Percentiles rank a stretch among this genome's conserved stretches.
These are phyloP conservation scores for Eulemur macaco DNA, from an alignment of 2,113 vertebrate genomes.

Conservation along the genomic window DNA sequence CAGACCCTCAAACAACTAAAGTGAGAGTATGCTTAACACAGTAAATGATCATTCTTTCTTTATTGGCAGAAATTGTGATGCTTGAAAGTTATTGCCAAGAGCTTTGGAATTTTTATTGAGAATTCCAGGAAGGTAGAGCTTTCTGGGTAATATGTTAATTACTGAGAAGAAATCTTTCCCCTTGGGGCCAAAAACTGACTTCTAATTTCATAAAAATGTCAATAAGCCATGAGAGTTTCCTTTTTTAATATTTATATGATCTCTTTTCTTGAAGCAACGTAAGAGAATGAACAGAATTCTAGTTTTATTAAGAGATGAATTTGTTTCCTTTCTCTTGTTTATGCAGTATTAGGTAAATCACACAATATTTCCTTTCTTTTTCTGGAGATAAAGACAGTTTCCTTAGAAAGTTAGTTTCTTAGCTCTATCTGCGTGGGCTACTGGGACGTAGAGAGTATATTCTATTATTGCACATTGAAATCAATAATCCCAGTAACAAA, in stretches of 20 bases:
- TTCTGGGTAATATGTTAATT: constrained; percentile 53
- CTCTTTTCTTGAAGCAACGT: not conserved
- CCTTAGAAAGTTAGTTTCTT: not conserved
- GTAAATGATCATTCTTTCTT: not conserved
- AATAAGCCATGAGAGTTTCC: not conserved
- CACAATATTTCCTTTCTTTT: not conserved
- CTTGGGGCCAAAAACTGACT: not conserved
- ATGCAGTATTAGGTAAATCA: not conserved
- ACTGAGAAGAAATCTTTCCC: not conserved
- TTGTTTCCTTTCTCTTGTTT: not conserved
- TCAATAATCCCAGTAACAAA: not conserved
- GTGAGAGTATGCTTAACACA: constrained; percentile 36
- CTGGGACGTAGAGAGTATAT: not conserved
- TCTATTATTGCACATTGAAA: not conserved
- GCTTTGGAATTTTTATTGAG: constrained; percentile 33
- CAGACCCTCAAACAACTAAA: not conserved
- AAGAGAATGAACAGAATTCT: not conserved
- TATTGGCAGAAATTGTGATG: not conserved
- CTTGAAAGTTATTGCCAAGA: constrained; percentile 25
- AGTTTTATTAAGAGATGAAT: not conserved
- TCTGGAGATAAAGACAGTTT: not conserved
- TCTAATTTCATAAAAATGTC: constrained; percentile 13
- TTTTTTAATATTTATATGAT: not conserved
- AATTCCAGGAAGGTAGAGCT: constrained; percentile 29
- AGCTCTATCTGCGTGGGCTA: not conserved